Base-by-base conservation (phyloP, 35 echinoderm and acorn worm genomes). In the Apostichopus japonicus region DNA sequence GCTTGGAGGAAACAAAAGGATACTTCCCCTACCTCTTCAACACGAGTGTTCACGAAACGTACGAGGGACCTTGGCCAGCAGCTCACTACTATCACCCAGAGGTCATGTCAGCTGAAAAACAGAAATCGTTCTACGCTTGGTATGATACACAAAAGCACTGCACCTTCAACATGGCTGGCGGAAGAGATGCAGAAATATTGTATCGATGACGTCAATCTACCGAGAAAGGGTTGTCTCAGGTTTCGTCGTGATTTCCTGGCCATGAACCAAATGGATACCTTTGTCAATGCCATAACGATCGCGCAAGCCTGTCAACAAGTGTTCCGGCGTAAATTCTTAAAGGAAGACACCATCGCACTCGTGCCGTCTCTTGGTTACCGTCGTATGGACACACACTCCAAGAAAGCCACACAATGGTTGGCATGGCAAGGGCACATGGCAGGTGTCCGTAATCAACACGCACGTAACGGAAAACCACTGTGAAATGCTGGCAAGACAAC, bases 331-430 rank as follows among this genome's bases (percentile, higher is more conserved):
- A 77, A 23, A 15, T 90, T 53, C 23, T 14, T 90, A 16, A 8
- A 90, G 21, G 23, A 9, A 53, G 57, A 77, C 2, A 77, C 10
- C 14, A 56, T 90, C 6, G 71, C 88, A 14, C 5, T 23, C 33
- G 24, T 90, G 1, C 87, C 87, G 5, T 15, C 23, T 17, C 1
- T 5, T 5, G 87, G 87, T 10, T 90, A 90, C 87, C 10, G 10
- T 65, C 62, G 6, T 14, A 65, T 65, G 62, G 57, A 89, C n/a
- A 89, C 63, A 8, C 86, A 89, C 1, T 89, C 86, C 0, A 65
- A 24, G n/a, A 90, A 90, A 77, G 23, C 87, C 10, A 10, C 73
- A 17, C 13, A 90, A 77, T 90, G 62, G 87, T 53, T 90, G 24
- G 87, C 61, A 19, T 90, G 65, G 87, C 6, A 9, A 7, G 19